Percentiles rank a stretch among this genome's conserved stretches.
Evolutionary conservation across 2,888 invertebrate genomes (phyloP).

Genomic region (Schizaphis graminum): DNA sequence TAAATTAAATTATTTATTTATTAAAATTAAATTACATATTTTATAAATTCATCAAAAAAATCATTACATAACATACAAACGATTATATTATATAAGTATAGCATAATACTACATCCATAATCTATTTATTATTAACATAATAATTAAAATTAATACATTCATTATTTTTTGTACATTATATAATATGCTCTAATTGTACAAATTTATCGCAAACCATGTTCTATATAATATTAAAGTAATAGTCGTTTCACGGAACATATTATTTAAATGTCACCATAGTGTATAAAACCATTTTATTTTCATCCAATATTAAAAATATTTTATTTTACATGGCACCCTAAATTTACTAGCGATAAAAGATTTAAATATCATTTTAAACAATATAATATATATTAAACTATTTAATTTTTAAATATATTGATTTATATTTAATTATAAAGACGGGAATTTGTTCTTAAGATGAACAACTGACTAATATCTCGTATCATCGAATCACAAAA

Average conservation of each 20-base stretch:
- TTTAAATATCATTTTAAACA: conserved; percentile 3
- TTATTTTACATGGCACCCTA: conserved; percentile 57
- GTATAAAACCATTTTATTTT: conserved; percentile 7
- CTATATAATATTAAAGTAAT: not conserved
- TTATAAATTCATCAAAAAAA: not conserved
- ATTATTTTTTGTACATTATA: not conserved
- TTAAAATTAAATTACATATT: not conserved
- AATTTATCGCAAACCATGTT: not conserved
- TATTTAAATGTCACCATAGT: not conserved
- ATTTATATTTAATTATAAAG: not conserved
- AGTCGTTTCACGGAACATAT: not conserved
- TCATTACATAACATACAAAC: not conserved
- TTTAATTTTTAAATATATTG: not conserved
- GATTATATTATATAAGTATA: not conserved
- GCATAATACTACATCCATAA: not conserved
- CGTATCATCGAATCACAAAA: not conserved
- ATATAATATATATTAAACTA: not conserved
- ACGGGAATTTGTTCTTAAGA: not conserved
- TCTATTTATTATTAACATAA: not conserved
- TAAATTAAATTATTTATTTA: conserved; percentile 19
- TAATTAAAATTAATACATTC: not conserved
- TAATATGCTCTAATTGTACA: not conserved
- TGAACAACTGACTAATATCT: not conserved
- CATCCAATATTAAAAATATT: conserved; percentile 10
- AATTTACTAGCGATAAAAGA: conserved; percentile 32